Conservation (phyloP, 2,113 vertebrate species). For the Bostrychus sinensis region DNA sequence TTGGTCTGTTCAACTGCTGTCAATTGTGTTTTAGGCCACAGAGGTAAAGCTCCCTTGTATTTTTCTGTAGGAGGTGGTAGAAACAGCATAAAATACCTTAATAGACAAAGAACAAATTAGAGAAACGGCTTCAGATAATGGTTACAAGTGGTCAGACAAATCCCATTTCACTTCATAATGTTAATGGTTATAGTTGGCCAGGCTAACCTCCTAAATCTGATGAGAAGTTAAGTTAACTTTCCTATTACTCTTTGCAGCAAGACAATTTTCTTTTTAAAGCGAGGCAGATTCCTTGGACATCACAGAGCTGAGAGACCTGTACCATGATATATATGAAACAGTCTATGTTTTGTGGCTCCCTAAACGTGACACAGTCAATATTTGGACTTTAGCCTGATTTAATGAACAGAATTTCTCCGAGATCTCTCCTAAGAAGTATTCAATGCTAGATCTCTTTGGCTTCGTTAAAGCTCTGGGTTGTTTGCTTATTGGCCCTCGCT, state of each 20-base stretch:
- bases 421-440: conserved; percentile 45
- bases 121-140: too few species aligned
- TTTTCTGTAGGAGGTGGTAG: too few species aligned
- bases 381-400: conserved; percentile 66
- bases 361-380: conserved; percentile 60
- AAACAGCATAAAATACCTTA: too few species aligned
- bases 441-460: conserved; percentile 45
- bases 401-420: conserved; percentile 64
- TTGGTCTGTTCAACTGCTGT: too few species aligned
- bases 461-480: conserved; percentile 55
- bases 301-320: conserved; percentile 24
- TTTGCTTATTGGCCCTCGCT: conserved; percentile 62
- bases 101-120: too few species aligned
- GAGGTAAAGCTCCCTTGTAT: too few species aligned
- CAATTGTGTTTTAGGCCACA: too few species aligned
- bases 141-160: too few species aligned
- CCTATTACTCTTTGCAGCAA: conserved; percentile 12
- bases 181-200: too few species aligned
- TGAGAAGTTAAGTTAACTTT: conserved; percentile 16
- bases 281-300: conserved; percentile 28
- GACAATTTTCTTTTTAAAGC: conserved; percentile 28
- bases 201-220: conserved; percentile 15
- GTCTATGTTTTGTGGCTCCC: conserved; percentile 50
- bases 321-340: conserved; percentile 47
- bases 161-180: too few species aligned